A percentile compares a stretch with the other conserved stretches of the same genome.
Evolutionary conservation across 2,888 invertebrate species (phyloP).

Genomic region (Epsilonema sp.): DNA sequence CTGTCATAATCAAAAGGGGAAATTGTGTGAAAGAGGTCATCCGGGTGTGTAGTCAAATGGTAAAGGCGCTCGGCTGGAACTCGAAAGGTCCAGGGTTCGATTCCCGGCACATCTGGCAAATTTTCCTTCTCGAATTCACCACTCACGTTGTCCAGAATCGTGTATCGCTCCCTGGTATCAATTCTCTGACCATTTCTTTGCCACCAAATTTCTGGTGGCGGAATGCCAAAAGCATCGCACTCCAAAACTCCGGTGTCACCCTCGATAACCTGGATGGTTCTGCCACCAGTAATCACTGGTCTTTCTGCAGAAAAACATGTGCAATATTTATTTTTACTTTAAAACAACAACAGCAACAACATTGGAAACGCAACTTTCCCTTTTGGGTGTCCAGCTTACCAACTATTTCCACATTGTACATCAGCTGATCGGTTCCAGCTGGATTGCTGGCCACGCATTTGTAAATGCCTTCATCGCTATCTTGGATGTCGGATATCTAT

Average conservation of each 20-base stretch:
- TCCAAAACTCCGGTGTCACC: slow-evolving; percentile 21
- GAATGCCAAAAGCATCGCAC: slow-evolving; percentile 32
- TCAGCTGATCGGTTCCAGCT: slow-evolving; percentile 29
- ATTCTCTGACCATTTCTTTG: slow-evolving; percentile 25
- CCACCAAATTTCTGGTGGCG: slow-evolving; percentile 16
- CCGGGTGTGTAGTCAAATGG: too few relatives aligned
- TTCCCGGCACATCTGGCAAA: too few relatives aligned
- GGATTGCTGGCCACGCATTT: slow-evolving; percentile 29
- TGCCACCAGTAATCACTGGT: slow-evolving; percentile 20
- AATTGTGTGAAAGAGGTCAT: too few relatives aligned
- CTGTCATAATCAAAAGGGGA: too few relatives aligned
- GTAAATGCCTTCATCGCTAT: slow-evolving; percentile 30
- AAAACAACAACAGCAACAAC: not conserved
- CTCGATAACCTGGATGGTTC: slow-evolving; percentile 23
- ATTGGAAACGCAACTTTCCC: not conserved
- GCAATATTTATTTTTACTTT: too few relatives aligned
- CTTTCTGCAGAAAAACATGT: slow-evolving; percentile 19
- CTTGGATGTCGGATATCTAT: slow-evolving; percentile 19
- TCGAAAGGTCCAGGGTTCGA: too few relatives aligned
- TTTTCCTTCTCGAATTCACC: too few relatives aligned
- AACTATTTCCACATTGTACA: slow-evolving; percentile 22
- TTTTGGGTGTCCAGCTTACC: too few relatives aligned
- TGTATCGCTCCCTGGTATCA: slow-evolving; percentile 21
- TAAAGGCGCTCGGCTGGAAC: not conserved
- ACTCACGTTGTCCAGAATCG: slow-evolving; percentile 16